Percentiles rank a stretch among this genome's conserved stretches.
Conservation (phyloP, 1,140 invertebrate genomes). For the Cydia pomonella region DNA sequence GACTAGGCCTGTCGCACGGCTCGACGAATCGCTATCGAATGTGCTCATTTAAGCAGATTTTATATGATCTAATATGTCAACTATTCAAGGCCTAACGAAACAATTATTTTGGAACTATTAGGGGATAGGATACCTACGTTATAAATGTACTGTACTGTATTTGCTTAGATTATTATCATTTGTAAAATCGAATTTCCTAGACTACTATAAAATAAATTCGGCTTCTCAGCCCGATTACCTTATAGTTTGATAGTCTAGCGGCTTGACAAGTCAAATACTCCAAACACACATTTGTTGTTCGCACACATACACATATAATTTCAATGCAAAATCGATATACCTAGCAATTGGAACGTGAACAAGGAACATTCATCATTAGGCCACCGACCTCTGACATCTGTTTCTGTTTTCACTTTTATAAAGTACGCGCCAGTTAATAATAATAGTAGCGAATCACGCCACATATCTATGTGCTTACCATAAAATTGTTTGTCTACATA, state of each 20-base stretch:
- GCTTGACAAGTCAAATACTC: too few relatives aligned
- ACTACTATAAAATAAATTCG: too few relatives aligned
- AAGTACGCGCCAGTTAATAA: slow-evolving; percentile 1
- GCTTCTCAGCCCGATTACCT: too few relatives aligned
- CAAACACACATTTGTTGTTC: slow-evolving; percentile 38
- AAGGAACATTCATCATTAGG: slow-evolving; percentile 43
- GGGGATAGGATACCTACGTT: too few relatives aligned
- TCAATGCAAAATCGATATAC: slow-evolving; percentile 44
- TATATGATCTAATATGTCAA: not conserved
- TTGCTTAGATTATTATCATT: too few relatives aligned
- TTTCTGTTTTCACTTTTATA: slow-evolving; percentile 40
- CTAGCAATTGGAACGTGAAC: slow-evolving; percentile 41
- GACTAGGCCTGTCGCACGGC: slow-evolving; percentile 41
- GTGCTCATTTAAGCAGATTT: not conserved
- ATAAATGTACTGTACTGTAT: too few relatives aligned
- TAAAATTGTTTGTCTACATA: slow-evolving; percentile 14
- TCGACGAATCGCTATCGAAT: slow-evolving; percentile 38
- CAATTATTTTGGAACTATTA: too few relatives aligned
- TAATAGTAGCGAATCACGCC: slow-evolving; percentile 13
- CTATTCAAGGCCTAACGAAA: not conserved
- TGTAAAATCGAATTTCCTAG: too few relatives aligned
- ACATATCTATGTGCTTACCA: not conserved
- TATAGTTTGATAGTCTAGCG: too few relatives aligned
- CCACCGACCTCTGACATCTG: slow-evolving; percentile 51
- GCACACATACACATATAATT: slow-evolving; percentile 38